Conservation (phyloP, 2,797 vertebrate species). For the Pangasius macronema region DNA sequence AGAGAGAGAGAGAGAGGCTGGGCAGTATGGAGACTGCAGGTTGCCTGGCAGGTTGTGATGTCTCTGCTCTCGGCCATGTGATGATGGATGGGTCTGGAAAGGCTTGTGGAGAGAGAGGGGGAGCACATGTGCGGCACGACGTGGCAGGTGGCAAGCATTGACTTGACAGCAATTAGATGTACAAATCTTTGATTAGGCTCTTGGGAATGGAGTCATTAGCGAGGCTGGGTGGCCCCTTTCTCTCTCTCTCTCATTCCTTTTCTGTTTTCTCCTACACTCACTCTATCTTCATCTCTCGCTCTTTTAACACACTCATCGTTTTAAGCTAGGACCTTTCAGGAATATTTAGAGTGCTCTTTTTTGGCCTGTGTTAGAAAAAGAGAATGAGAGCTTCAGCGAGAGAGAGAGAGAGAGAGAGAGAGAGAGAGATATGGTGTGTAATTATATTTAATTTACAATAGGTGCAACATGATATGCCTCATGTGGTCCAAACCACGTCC, state of each 20-base stretch:
- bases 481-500: conserved; percentile 39
- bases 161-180: conserved; percentile 94
- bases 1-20: conserved; percentile 30
- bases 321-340: conserved; percentile 23
- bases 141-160: conserved; percentile 88
- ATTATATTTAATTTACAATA: conserved; percentile 40
- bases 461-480: conserved; percentile 34
- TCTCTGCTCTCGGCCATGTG: conserved; percentile 72
- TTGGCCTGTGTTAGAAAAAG: background rate
- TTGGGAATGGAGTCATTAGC: conserved; percentile 88
- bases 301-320: conserved; percentile 34
- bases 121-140: conserved; percentile 83
- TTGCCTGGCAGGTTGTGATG: conserved; percentile 83
- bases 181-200: conserved; percentile 94
- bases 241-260: conserved; percentile 6
- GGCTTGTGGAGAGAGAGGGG: conserved; percentile 64
- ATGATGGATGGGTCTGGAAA: conserved; percentile 83
- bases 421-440: conserved; percentile 19
- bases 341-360: conserved; percentile 9
- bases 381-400: background rate
- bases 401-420: conserved; percentile 19
- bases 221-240: conserved; percentile 72
- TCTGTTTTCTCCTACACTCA: conserved; percentile 19
- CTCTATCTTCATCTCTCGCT: conserved; percentile 9
- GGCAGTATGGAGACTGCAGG: conserved; percentile 71